Evolutionary conservation across 2,797 vertebrate species (phyloP).

Genomic region (Silurus lanzhouensis): DNA sequence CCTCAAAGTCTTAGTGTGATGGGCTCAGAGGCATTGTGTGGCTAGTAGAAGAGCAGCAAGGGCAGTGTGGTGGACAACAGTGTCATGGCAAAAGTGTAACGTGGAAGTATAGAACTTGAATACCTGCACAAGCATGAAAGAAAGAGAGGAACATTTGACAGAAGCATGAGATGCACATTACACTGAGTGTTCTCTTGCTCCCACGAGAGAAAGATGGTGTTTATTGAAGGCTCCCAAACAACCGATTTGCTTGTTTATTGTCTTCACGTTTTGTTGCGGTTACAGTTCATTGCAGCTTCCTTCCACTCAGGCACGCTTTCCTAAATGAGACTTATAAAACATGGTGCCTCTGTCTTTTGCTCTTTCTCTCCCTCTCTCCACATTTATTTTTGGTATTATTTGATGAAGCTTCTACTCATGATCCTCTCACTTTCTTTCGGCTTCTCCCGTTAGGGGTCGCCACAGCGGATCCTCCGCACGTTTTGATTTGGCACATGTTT

Average conservation of each 20-base stretch:
- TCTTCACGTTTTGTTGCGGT: constrained; percentile 76
- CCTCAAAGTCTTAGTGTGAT: constrained; percentile 51
- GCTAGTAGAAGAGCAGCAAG: constrained; percentile 22
- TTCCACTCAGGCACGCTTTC: constrained; percentile 69
- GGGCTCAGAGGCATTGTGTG: constrained; percentile 34
- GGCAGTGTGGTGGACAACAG: constrained; percentile 18
- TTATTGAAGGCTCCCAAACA: constrained; percentile 72
- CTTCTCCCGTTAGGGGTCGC: too few species aligned
- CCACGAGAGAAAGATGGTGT: constrained; percentile 56
- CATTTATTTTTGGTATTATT: constrained; percentile 45
- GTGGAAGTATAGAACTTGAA: background rate
- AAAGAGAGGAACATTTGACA: constrained; percentile 63
- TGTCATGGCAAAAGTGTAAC: background rate
- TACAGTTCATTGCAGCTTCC: constrained; percentile 75
- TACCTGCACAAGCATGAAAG: background rate
- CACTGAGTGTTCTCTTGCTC: constrained; percentile 40
- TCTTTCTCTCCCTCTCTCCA: constrained; percentile 43
- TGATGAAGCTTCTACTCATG: constrained; percentile 50
- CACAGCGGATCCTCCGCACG: too few species aligned
- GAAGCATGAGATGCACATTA: constrained; percentile 62
- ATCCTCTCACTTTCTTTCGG: too few species aligned
- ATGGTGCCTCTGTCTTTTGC: constrained; percentile 54
- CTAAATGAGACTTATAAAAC: constrained; percentile 80
- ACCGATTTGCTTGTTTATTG: constrained; percentile 81
- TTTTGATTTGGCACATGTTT: too few species aligned